phyloP scores from a whole-genome alignment of 2,113 vertebrate species.

The Gallinago jamesoni region DNA sequence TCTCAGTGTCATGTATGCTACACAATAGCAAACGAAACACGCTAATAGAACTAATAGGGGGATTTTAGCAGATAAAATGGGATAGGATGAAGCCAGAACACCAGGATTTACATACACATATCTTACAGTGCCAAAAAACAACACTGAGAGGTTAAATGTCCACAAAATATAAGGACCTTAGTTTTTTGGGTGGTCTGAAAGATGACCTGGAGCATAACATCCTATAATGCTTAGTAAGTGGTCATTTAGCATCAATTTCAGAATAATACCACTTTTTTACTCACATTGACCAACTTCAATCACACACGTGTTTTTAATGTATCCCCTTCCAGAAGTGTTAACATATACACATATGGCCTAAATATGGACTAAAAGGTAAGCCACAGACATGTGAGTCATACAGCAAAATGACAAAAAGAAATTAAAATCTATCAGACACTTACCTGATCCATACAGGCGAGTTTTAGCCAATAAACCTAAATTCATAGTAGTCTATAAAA shows the following conservation, averaged over 20 bases:
- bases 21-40: neutral
- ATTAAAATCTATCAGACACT: neutral
- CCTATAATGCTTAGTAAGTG: neutral
- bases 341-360: fast-evolving
- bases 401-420: neutral
- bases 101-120: fast-evolving
- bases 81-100: neutral
- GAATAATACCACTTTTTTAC: neutral
- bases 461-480: neutral
- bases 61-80: neutral
- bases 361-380: neutral
- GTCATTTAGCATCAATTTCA: neutral
- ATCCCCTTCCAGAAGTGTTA: neutral
- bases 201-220: neutral
- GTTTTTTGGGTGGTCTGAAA: neutral
- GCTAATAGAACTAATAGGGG: neutral
- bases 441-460: neutral
- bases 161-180: neutral
- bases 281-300: neutral
- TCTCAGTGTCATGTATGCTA: neutral
- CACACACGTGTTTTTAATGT: neutral
- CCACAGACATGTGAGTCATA: neutral
- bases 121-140: neutral
- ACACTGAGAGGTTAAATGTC: neutral
- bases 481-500: neutral